phyloP scores from a whole-genome alignment of 2,113 vertebrate species.

The Brachirus orientalis region DNA sequence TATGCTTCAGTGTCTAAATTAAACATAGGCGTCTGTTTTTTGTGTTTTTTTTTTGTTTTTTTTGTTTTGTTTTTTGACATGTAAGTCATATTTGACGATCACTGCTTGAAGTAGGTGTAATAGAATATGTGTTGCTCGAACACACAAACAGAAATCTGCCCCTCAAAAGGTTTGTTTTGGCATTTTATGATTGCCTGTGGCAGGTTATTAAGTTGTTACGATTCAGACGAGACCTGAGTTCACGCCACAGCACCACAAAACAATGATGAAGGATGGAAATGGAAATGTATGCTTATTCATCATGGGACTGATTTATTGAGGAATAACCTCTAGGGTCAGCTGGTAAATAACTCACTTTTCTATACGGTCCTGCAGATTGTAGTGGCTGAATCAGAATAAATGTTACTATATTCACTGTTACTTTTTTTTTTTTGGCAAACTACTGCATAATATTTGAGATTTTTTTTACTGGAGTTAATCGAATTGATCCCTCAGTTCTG shows the following conservation, averaged over 20 bases:
- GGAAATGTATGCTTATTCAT: conserved; percentile 51
- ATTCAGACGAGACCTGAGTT: conserved; percentile 18
- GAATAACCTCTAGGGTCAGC: conserved; percentile 45
- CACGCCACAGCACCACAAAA: conserved; percentile 21
- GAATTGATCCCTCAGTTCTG: conserved; percentile 35
- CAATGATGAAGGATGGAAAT: conserved; percentile 38
- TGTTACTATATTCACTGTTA: background rate
- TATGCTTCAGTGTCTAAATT: too few species aligned
- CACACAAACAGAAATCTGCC: background rate
- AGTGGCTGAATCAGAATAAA: conserved; percentile 9
- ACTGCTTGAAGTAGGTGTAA: background rate
- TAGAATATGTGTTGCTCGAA: too few species aligned
- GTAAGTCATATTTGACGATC: background rate
- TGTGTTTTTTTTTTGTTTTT: too few species aligned
- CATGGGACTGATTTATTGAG: conserved; percentile 60
- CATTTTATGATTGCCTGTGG: conserved; percentile 35
- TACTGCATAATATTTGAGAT: conserved; percentile 4
- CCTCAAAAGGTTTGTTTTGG: conserved; percentile 23
- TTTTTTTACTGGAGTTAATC: conserved; percentile 15
- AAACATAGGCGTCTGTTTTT: too few species aligned
- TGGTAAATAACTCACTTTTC: conserved; percentile 59
- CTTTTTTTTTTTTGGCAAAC: background rate
- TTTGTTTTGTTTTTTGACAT: too few species aligned
- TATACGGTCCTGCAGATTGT: conserved; percentile 29
- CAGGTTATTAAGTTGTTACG: conserved; percentile 46